phyloP scores from a whole-genome alignment of 1,140 invertebrate genomes.

The Grapholita molesta region DNA sequence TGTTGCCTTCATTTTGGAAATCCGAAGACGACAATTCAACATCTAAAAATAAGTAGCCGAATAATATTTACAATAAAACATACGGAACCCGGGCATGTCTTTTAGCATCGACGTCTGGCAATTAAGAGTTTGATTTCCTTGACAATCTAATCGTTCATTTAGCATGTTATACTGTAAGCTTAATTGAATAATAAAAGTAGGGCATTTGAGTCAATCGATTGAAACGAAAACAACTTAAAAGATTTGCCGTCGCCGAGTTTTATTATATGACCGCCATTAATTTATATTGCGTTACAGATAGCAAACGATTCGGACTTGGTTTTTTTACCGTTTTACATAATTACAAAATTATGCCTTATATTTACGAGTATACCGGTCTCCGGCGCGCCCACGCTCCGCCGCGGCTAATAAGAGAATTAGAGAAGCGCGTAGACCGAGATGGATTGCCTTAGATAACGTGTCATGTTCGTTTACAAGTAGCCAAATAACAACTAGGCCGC shows the following conservation, averaged over 20 bases:
- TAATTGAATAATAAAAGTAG: conserved; percentile 56
- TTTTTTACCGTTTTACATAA: conserved; percentile 72
- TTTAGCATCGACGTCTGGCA: background rate
- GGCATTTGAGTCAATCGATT: conserved; percentile 57
- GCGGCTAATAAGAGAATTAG: conserved; percentile 55
- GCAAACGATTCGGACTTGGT: conserved; percentile 58
- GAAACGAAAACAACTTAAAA: conserved; percentile 48
- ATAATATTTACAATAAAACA: background rate
- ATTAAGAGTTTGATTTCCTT: conserved; percentile 24
- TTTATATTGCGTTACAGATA: conserved; percentile 70
- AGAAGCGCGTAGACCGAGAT: conserved; percentile 57
- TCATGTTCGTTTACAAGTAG: conserved; percentile 65
- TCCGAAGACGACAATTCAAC: background rate
- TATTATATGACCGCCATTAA: conserved; percentile 64
- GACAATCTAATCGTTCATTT: conserved; percentile 8
- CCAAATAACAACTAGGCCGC: conserved; percentile 48
- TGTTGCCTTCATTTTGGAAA: background rate
- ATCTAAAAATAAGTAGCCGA: background rate
- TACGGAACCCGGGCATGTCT: background rate
- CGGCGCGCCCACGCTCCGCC: conserved; percentile 55
- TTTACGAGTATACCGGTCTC: conserved; percentile 44
- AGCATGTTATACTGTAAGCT: conserved; percentile 30
- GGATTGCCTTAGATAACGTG: conserved; percentile 67
- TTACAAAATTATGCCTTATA: conserved; percentile 72
- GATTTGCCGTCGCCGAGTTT: conserved; percentile 60